Evolutionary conservation across 2,888 invertebrate species (phyloP), one percentile per base, ranked within the genome.

Genomic region (Drosophila neotestacea): DNA sequence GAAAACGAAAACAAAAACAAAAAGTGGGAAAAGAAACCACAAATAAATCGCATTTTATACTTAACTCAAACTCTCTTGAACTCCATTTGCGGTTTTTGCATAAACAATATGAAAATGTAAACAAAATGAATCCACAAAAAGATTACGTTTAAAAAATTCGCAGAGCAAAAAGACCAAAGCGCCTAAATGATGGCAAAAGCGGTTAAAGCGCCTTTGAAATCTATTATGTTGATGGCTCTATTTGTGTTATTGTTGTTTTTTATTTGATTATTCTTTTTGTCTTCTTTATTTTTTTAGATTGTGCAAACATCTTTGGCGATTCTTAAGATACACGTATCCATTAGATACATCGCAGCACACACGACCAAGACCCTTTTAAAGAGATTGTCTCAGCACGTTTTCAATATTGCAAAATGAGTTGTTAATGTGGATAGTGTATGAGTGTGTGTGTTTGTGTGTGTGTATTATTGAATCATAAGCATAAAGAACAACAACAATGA

Each of bases 351-450:
- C 65, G 47, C 27, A 55, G 55, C 64, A 66, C 13, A 54, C 62
- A 61, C 70, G 68, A 71, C 62, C 67, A 70, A 76, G 83, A 80
- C 83, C 78, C 86, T 86, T 83, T 67, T 68, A 70, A 88, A 83
- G 84, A 86, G 84, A 84, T 86, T 84, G 84, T 85, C 61, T 59
- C 34, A 50, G 58, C 84, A 84, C 84, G 84, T 84, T 84, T 86
- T 81, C 41, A 77, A 75, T 70, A 86, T 84, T 84, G 86, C 84
- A 83, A 84, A 84, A 84, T 84, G 66, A 88, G 64, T 75, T 87
- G 70, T 70, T 69, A 73, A 60, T 47, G 63, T 51, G 9, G 4
- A 27, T 52, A 11, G 2, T 59, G 2, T 59, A 39, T 39, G 34
- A 6, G 1, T 62, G 28, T 54, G 62, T 55, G 30, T 62, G 28